phyloP scores from a whole-genome alignment of 1,140 invertebrate species.

The Pogonomyrmex barbatus region DNA sequence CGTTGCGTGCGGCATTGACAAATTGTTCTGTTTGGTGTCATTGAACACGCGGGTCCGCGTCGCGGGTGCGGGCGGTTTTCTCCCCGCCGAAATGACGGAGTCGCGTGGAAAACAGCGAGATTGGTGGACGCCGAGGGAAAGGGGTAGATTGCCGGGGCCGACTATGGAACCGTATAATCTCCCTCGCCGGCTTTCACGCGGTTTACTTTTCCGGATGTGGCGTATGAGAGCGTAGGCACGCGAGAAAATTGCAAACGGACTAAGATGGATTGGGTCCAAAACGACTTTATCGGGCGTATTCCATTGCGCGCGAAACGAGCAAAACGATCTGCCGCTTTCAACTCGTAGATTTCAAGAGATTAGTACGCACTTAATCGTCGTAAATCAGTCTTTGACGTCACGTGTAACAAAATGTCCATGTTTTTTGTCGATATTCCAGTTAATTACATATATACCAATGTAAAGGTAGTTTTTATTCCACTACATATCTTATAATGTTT shows the following conservation, averaged over 20 bases:
- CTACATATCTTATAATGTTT: neutral
- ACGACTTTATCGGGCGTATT: slow-evolving; percentile 53
- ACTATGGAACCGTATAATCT: slow-evolving; percentile 46
- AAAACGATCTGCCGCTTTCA: slow-evolving; percentile 34
- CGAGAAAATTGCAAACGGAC: slow-evolving; percentile 61
- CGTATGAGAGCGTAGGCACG: slow-evolving; percentile 51
- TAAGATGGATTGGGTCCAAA: slow-evolving; percentile 55
- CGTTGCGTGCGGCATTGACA: slow-evolving; percentile 57
- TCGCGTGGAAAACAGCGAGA: slow-evolving; percentile 16
- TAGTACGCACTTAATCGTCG: neutral
- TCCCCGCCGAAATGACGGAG: slow-evolving; percentile 11
- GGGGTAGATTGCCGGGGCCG: slow-evolving; percentile 1
- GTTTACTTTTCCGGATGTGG: slow-evolving; percentile 35
- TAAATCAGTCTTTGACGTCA: neutral
- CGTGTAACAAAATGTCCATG: neutral
- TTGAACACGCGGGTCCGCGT: slow-evolving; percentile 9
- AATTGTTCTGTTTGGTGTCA: slow-evolving; percentile 57
- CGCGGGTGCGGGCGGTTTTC: neutral
- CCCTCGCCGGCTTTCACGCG: slow-evolving; percentile 31
- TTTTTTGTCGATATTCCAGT: neutral
- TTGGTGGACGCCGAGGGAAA: neutral
- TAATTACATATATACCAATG: neutral
- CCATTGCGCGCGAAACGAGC: slow-evolving; percentile 42
- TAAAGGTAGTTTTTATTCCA: neutral
- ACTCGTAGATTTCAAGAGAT: slow-evolving; percentile 16